Base-by-base conservation (phyloP, 1,140 invertebrate species). In the Meloidogyne hapla region DNA sequence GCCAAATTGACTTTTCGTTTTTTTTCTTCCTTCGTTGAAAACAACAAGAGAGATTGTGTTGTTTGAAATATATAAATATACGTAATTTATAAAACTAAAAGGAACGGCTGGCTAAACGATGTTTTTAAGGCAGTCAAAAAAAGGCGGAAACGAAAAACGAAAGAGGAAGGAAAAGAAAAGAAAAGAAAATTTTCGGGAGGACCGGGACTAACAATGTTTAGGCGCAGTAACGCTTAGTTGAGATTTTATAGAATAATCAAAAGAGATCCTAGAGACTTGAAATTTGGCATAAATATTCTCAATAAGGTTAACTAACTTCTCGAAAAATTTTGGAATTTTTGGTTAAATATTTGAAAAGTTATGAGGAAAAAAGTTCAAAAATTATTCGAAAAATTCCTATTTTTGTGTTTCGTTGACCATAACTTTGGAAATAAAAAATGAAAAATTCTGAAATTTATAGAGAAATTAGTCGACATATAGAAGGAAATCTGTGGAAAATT, bases 371-470 rank as follows among this genome's bases (percentile, higher is more conserved):
- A 33, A 33, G 3, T 3, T 33, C 33, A 33, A 33, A 33, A 33
- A 5, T 33, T 33, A 5, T 33, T 5, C 0, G 8, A 8, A 33
- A 33, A 33, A 33, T 5, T 33, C 4, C 3, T 3, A 5, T 33
- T 33, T 33, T 33, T 33, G 33, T 33, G 3, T 5, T 5, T 33
- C 8, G 3, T 5, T 33, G 33, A 5, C 33, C 8, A 33, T 33
- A 33, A 33, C 33, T 8, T 33, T 33, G 33, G 33, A 8, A 33
- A 33, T 33, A 33, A 3, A 33, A 1, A 33, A 33, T 8, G 3
- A 28, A 69, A 6, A 75, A 2, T 74, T 74, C 61, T 28, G 15
- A 76, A 26, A 25, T 28, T 21, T 26, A 2, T 26, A 26, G 28
- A 18, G 21, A 12, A 42, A 42, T 13, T 42, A 42, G 9, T 38